Base-by-base conservation (phyloP, 2,113 vertebrate species). In the Myiagra hebetior region DNA sequence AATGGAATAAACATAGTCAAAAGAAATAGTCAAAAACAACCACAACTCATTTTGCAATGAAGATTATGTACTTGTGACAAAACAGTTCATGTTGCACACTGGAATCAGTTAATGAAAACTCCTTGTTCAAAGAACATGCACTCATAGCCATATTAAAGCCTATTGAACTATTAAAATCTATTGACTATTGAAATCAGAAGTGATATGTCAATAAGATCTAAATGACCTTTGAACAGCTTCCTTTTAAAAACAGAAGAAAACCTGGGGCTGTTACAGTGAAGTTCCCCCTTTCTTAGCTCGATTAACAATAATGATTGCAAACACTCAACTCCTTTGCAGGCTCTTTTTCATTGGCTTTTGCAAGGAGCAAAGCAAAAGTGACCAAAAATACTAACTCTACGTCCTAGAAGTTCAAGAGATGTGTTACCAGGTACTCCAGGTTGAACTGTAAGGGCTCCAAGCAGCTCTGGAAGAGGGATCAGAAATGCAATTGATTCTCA, bases 401-500 rank as follows among this genome's bases (percentile, higher is more conserved):
- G 59, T 22, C 10, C 22, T 56, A 6, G 52, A 72, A 53, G 41
- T 60, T 67, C 52, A 72, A 47, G 39, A 52, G 18, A 27, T 4
- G 2, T 56, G n/a, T 50, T 64, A 65, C 12, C 15, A 69, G 39
- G 67, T 57, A 53, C 23, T 70, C 37, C 63, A 73, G 13, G 18
- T 53, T 95, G 74, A 70, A 81, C n/a, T 11, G 10, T 33, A 53
- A 92, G 81, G 67, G 44, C 74, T 88, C 27, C 33, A 33, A 84
- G 88, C 30, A 91, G 60, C 94, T 94, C 88, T 62, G 76, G 75
- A 93, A 87, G 35, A 86, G 33, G 56, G 27, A 84, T 91, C 75
- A 95, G 72, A 81, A 91, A 90, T 44, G 84, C 24, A 91, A 65
- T 62, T 90, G 85, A 90, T 94, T 94, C 33, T 57, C 93, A 91